phyloP scores from a whole-genome alignment of 2,888 invertebrate genomes.

The Pandemis heparana region DNA sequence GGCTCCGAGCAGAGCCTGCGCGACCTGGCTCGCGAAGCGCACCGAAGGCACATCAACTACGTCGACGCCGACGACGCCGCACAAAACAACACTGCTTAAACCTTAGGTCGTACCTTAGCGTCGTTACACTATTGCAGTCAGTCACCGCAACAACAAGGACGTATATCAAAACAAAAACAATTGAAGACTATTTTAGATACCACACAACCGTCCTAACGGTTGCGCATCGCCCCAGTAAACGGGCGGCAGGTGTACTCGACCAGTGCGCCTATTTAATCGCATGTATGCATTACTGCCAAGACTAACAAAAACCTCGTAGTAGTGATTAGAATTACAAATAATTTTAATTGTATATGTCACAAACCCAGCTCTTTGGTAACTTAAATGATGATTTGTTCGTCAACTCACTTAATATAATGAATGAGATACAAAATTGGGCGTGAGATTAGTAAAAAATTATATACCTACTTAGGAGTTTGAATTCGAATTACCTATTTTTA shows the following conservation, averaged over 20 bases:
- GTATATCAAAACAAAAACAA: too few species aligned
- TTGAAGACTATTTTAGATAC: not conserved
- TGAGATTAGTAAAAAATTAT: conserved; percentile 2
- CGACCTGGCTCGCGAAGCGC: conserved; percentile 71
- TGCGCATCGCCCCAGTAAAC: not conserved
- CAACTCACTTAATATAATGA: not conserved
- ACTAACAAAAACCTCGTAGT: not conserved
- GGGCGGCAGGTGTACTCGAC: not conserved
- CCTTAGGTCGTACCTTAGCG: not conserved
- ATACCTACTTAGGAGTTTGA: not conserved
- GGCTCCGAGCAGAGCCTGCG: conserved; percentile 77
- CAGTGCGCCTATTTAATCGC: not conserved
- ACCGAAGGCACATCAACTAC: conserved; percentile 74
- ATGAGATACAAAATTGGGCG: not conserved
- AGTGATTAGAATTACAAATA: not conserved
- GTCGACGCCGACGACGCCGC: conserved; percentile 73
- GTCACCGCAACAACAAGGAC: not conserved
- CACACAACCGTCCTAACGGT: not conserved
- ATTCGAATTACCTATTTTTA: not conserved
- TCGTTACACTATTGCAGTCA: not conserved
- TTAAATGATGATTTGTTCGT: not conserved
- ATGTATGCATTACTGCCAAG: not conserved
- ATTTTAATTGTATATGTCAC: conserved; percentile 1
- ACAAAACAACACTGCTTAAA: conserved; percentile 34
- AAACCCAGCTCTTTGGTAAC: not conserved